Base-by-base conservation (phyloP, 2,113 vertebrate species). In the Clinocottus analis region DNA sequence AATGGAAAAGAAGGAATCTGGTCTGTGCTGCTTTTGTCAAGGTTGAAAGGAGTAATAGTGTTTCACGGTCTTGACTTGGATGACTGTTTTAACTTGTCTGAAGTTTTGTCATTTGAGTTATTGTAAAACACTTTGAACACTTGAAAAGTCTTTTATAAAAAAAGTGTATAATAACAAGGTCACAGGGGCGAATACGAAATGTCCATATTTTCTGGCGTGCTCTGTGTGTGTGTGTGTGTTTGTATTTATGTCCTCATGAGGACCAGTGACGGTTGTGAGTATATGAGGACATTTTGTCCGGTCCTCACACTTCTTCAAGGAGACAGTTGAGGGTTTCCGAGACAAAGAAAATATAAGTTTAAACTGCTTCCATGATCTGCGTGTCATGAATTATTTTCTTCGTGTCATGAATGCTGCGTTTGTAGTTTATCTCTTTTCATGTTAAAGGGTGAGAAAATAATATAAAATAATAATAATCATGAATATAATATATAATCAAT, bases 111-210 rank as follows among this genome's bases (percentile, higher is more conserved):
- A 16, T 56, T 56, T 51, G 21, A n/a, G 8, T 51, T 19, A 47
- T 55, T 56, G 25, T 56, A 16, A 16, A 56, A 56, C 53, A n/a
- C 21, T 51, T 51, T 27, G 11, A 8, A n/a, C 19, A 51, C 23
- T 55, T 55, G 23, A 55, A 21, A 51, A 1, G 49, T 53, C 10
- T 23, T n/a, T 2, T 9, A 23, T 2, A n/a, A 51, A 10, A 19
- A 51, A 51, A n/a, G 21, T 13, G 23, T 55, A 23, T 4, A n/a
- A 9, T 47, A 19, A 16, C n/a, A n/a, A n/a, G 62, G 27, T 79
- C 64, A 68, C 9, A 0, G 31, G 76, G 79, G 73, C 63, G 79
- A 80, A 77, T 71, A 82, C 56, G 31, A 10, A n/a, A n/a, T 27
- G 55, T 43, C 19, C 16, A 2, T 62, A 27, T n/a, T n/a, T n/a